Conservation (phyloP, 2,113 vertebrate genomes). For the Pheucticus melanocephalus region DNA sequence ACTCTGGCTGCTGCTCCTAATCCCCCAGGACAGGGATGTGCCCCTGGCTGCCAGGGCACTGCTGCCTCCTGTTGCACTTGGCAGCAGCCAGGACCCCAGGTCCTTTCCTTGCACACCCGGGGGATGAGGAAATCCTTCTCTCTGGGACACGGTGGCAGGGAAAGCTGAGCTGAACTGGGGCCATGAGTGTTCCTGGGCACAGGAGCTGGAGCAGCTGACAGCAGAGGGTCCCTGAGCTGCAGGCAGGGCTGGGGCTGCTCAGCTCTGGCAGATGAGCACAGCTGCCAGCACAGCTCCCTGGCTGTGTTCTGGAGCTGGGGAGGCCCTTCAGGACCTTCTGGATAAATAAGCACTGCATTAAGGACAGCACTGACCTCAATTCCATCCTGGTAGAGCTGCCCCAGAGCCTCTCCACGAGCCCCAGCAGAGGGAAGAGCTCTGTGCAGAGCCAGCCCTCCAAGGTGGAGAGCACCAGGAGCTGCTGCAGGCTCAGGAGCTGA, state of each 20-base stretch:
- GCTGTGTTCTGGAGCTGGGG: accelerated
- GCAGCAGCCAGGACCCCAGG: neutral
- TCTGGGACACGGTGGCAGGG: accelerated
- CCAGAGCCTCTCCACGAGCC: accelerated
- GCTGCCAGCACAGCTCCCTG: neutral
- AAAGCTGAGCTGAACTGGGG: neutral
- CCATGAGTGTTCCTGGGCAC: accelerated
- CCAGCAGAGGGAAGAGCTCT: neutral
- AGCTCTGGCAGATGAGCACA: accelerated
- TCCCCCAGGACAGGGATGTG: neutral
- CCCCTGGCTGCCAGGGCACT: neutral
- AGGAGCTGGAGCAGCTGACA: accelerated
- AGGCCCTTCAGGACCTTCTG: neutral
- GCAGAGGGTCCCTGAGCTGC: accelerated
- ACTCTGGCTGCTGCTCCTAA: neutral
- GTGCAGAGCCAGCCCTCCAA: neutral
- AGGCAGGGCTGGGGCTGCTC: neutral
- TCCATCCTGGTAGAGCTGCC: neutral
- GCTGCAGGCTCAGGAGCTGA: neutral
- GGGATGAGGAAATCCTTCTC: neutral
- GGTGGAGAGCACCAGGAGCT: neutral
- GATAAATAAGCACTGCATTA: accelerated
- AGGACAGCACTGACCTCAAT: neutral
- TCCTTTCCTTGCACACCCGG: neutral
- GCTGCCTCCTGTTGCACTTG: neutral